Base-by-base conservation (phyloP, 2,113 vertebrate species). In the Gulo gulo region DNA sequence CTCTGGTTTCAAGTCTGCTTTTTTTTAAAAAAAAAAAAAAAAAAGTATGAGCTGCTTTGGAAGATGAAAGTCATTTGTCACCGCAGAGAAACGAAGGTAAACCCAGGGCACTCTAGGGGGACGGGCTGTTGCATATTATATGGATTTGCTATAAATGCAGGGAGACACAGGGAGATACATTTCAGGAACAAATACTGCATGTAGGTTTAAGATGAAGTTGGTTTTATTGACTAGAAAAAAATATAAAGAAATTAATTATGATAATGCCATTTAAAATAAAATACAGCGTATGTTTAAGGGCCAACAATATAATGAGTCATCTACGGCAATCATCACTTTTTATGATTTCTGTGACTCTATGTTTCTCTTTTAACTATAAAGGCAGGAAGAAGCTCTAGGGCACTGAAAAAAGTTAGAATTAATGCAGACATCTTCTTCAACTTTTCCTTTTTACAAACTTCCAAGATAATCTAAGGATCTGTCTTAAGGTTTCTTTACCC, bases 241-340 rank as follows among this genome's bases (percentile, higher is more conserved):
- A 69, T 50, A 71, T 59, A 36, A 87, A 69, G 15, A 71, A 91
- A 91, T 79, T 80, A 93, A 78, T 82, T 79, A 82, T 36, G 23
- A 52, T 45, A 83, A 76, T 21, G 24, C 7, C 73, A 86, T 42
- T 94, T 86, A 88, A 97, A 90, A 24, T 87, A 88, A 88, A 92
- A 59, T 45, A 71, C 15, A 55, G 14, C 57, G 4, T 20, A 73
- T 21, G 7, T 85, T 61, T 91, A 93, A 81, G 18, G 69, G 9
- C 13, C 10, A 90, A 87, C 85, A 81, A 42, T n/a, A 34, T 2
- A 81, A 4, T 23, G 83, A 91, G 39, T 59, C 23, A 82, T 78
- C 42, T 92, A 8, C 52, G 7, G 21, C 26, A 80, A 42, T 83
- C 65, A 63, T 71, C 67, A 73, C 24, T 42, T 92, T 39, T 31